Evolutionary conservation across 2,888 invertebrate genomes (phyloP).

Genomic region (Drosophila buzzatii): DNA sequence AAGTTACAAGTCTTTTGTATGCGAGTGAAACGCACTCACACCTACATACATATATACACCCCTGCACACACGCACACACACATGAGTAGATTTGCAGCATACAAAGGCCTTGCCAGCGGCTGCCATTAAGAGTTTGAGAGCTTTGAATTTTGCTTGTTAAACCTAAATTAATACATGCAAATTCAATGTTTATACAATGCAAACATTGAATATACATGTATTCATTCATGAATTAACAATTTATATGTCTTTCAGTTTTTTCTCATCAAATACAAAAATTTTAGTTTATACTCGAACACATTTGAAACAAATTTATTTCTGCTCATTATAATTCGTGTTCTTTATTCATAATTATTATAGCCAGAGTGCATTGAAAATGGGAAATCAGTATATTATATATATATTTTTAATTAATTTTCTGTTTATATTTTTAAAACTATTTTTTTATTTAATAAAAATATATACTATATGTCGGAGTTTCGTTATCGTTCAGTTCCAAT

Average conservation of each 20-base stretch:
- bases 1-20: constrained; percentile 62
- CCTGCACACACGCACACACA: neutral
- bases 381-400: no score
- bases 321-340: no score
- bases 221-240: no score
- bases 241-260: neutral
- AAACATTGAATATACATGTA: no score
- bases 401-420: no score
- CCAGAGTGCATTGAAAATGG: no score
- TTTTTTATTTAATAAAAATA: no score
- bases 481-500: no score
- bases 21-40: constrained; percentile 35
- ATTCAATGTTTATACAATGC: neutral
- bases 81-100: neutral
- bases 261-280: neutral
- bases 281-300: neutral
- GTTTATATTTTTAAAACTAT: no score
- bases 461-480: no score
- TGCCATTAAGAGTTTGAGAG: constrained; percentile 40
- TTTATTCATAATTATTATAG: no score
- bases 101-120: constrained; percentile 9
- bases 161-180: constrained; percentile 42
- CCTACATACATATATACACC: neutral
- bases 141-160: constrained; percentile 48
- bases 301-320: neutral